Percentiles rank a stretch among this genome's conserved stretches.
These are phyloP conservation scores for Phalacrocorax aristotelis DNA, from an alignment of 2,113 vertebrate species.

Conservation along the genomic window DNA sequence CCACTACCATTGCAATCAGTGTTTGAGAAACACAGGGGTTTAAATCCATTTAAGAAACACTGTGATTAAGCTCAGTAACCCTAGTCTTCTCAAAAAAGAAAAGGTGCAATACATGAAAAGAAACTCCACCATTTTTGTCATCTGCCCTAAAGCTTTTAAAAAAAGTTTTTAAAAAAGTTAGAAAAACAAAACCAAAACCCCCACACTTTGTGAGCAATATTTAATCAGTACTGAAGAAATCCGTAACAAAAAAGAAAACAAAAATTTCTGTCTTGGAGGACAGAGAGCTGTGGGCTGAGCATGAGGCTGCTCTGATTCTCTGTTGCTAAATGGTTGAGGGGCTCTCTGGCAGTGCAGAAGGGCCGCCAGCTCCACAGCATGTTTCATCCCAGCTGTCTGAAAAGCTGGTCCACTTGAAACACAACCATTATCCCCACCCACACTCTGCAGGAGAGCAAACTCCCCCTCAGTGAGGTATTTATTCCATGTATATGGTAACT, in stretches of 20 bases:
- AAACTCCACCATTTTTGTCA: not conserved
- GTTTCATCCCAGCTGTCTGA: not conserved
- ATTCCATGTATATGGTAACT: conserved; percentile 64
- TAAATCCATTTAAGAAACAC: not conserved
- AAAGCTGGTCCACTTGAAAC: conserved; percentile 42
- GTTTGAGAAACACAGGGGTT: not conserved
- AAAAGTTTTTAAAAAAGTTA: not conserved
- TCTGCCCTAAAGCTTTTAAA: not conserved
- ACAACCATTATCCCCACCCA: conserved; percentile 10
- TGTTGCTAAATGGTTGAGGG: not conserved
- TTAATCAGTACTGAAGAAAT: not conserved
- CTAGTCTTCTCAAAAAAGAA: not conserved
- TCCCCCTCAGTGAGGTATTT: conserved; percentile 35
- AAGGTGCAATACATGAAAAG: not conserved
- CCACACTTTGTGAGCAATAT: not conserved
- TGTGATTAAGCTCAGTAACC: not conserved
- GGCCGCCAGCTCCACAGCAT: not conserved
- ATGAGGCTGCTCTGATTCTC: not conserved
- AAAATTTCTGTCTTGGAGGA: not conserved
- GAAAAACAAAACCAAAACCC: not conserved
- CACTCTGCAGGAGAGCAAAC: conserved; percentile 23
- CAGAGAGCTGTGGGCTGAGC: not conserved
- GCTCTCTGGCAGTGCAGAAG: not conserved
- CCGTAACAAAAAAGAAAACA: not conserved
- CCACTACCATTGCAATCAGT: not conserved